phyloP scores from a whole-genome alignment of 2,888 invertebrate genomes.

The Girardia tigrina region DNA sequence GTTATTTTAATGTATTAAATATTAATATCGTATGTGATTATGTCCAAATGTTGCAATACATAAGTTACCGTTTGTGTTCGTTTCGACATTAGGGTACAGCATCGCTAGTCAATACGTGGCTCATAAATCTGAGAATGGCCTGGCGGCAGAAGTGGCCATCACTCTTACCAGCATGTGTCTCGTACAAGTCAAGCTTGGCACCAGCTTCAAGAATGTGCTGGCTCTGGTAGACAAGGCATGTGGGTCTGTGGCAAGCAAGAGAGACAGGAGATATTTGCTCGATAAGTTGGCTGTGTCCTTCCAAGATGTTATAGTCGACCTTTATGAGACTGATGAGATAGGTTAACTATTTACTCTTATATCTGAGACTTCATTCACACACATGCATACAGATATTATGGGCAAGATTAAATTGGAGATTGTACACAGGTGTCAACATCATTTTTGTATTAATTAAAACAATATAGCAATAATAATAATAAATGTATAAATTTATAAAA shows the following conservation, averaged over 20 bases:
- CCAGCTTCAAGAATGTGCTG: background rate
- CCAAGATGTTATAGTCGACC: slow-evolving; percentile 18
- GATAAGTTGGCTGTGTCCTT: slow-evolving; percentile 28
- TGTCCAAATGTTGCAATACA: too few relatives aligned
- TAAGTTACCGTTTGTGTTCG: background rate
- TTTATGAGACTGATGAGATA: slow-evolving; percentile 29
- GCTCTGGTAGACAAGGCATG: slow-evolving; percentile 8
- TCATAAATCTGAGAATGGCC: background rate
- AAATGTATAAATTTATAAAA: too few relatives aligned
- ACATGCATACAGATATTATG: too few relatives aligned
- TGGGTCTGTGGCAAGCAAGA: background rate
- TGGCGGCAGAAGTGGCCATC: background rate
- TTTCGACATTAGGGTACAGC: background rate
- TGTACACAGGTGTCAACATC: too few relatives aligned
- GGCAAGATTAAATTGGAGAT: too few relatives aligned
- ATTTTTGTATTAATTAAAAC: too few relatives aligned
- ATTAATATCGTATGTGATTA: too few relatives aligned
- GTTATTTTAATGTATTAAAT: too few relatives aligned
- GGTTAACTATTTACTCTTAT: too few relatives aligned
- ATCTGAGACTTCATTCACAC: too few relatives aligned
- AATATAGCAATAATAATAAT: too few relatives aligned
- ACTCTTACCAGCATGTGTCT: slow-evolving; percentile 20
- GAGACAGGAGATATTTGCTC: background rate
- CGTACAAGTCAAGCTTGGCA: slow-evolving; percentile 23
- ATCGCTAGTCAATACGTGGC: background rate